Evolutionary conservation across 1,140 invertebrate genomes (phyloP), one percentile per base, ranked within the genome.

Genomic region (Calephelis virginiensis): DNA sequence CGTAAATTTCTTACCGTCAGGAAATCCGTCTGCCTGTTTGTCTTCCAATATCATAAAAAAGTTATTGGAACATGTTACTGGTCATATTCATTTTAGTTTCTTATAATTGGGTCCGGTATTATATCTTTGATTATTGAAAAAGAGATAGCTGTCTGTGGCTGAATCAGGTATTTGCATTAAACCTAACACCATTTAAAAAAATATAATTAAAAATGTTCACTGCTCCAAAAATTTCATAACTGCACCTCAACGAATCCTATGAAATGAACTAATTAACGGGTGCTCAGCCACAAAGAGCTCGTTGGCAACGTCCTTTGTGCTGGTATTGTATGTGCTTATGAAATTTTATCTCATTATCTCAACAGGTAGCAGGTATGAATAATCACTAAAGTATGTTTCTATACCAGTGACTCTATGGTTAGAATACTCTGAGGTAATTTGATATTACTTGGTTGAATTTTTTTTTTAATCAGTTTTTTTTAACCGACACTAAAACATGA

Each of bases 261-360:
- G 50, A 72, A 72, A 75, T 75, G 60, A 70, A 70, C 70, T 75
- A 75, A 75, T 75, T 75, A 75, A 69, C 56, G 59, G 14, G 43
- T 17, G 46, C 49, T 46, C 43, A 59, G 37, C 63, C 69, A 71
- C 67, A 72, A 72, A 72, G 67, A 45, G 50, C 13, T 40, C 43
- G 53, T 47, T 50, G 17, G 56, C 40, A 38, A 53, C 12, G 56
- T 61, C 69, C 70, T 72, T 68, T 75, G 70, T 71, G 61, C 46
- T 61, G 62, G 62, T 60, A 66, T 71, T 65, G 71, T 62, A 47
- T 59, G 43, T 50, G 60, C 53, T 68, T 71, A 71, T 66, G 67
- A 66, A 64, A 68, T 68, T 66, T 66, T 60, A 67, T 71, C 61
- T 53, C 62, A 62, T 64, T 61, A 61, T 45, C 37, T 38, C 63